Evolutionary conservation across 2,113 vertebrate genomes (phyloP), one percentile per base, ranked within the genome.

Genomic region (Oryzias curvinotus): DNA sequence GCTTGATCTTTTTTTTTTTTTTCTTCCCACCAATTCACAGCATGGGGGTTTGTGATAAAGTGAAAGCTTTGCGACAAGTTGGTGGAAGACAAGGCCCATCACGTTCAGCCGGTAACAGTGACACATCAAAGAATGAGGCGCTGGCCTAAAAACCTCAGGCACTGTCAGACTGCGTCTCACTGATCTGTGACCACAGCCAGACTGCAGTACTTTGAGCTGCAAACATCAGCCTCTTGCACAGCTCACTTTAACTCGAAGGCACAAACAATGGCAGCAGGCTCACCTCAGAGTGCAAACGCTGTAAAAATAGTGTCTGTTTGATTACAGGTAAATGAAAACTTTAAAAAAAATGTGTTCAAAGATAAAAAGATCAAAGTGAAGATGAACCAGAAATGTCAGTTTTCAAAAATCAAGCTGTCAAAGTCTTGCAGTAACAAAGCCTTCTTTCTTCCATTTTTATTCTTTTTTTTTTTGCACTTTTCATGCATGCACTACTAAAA

Each of bases 111-210:
- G 43, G 52, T 51, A 67, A 78, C 62, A 28, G 61, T 75, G 78
- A 85, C 81, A 84, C 78, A 85, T 89, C 80, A 85, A 86, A 88
- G 77, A 57, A 10, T 23, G 25, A 71, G 69, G 60, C 53, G 19
- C 26, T 10, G 5, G 59, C 56, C 43, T 51, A 54, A 57, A 36
- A 65, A 66, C 63, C 54, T 49, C 58, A 51, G 60, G 45, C 14
- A 16, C 73, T 72, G 59, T 78, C 81, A 77, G 51, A 47, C 41
- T 4, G 60, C 41, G 80, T 80, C 70, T 54, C 4, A 17, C 52
- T 66, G 59, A 84, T 71, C 56, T 62, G 62, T 42, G 52, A 78
- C 64, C 62, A 26, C 13, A 54, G 72, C 45, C 54, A 57, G 30
- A 57, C 54, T 64, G 69, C 46, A 51, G 56, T 28, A 61, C 66